A percentile compares a stretch with the other conserved stretches of the same genome.
phyloP scores from a whole-genome alignment of 2,797 vertebrate genomes.

The Novumbra hubbsi region DNA sequence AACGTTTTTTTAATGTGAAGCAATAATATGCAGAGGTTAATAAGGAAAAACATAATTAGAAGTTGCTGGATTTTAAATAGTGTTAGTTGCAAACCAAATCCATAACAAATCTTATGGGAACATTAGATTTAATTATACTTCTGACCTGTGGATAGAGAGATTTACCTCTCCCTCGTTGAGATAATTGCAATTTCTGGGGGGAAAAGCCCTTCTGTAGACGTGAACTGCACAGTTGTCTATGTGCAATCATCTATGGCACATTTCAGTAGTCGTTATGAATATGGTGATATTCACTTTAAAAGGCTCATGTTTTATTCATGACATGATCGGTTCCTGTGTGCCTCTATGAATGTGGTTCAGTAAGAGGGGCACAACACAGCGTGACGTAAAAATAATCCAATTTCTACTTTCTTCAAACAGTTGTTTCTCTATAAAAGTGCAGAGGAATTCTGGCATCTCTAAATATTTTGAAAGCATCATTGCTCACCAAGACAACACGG shows the following conservation, averaged over 20 bases:
- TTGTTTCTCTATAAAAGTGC: not conserved
- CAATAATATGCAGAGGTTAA: not conserved
- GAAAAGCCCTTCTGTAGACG: not conserved
- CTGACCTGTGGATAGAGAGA: slow-evolving; percentile 5
- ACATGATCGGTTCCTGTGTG: slow-evolving; percentile 15
- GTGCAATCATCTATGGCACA: slow-evolving; percentile 16
- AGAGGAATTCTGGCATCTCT: slow-evolving; percentile 28
- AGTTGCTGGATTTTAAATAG: not conserved
- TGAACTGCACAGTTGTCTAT: slow-evolving; percentile 10
- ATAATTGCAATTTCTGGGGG: not conserved
- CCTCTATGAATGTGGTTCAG: slow-evolving; percentile 12
- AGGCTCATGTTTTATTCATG: slow-evolving; percentile 39
- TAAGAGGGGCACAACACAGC: slow-evolving; percentile 12
- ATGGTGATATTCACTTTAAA: slow-evolving; percentile 20
- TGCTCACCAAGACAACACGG: slow-evolving; percentile 5
- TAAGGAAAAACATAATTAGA: not conserved
- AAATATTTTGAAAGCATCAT: slow-evolving; percentile 41
- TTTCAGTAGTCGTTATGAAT: slow-evolving; percentile 21
- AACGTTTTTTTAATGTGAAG: not conserved
- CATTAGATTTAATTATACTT: slow-evolving; percentile 8
- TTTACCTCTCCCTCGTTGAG: slow-evolving; percentile 1
- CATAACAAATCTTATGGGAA: not conserved
- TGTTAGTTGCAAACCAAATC: not conserved
- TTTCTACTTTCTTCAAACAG: slow-evolving; percentile 19
- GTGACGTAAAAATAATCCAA: slow-evolving; percentile 6